Base-by-base conservation (phyloP, 1,140 invertebrate species). In the Neodiprion virginianus region DNA sequence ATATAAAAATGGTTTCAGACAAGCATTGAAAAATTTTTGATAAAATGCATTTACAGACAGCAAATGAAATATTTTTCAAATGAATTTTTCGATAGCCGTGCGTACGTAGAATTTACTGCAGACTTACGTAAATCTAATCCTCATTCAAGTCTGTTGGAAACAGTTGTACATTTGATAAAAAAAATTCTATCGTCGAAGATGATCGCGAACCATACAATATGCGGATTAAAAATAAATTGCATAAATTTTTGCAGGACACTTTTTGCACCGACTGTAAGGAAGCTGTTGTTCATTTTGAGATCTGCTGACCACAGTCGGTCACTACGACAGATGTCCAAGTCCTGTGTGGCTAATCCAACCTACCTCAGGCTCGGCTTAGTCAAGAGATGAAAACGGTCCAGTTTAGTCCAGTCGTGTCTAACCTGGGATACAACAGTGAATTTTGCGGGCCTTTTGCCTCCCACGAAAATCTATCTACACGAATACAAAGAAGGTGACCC, bases 221-320 rank as follows among this genome's bases (percentile, higher is more conserved):
- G 28, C 5, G 28, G 28, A 40, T 40, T 40, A 40, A 40, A 40
- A 40, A 40, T 40, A 40, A 40, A 40, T 40, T 40, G 28, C 1
- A 40, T 40, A 40, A 40, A 40, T 40, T 40, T 40, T 3, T 3
- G 28, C 28, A 40, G 28, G 28, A 40, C 28, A 61, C 53, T 61
- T 61, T 61, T 61, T 8, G 53, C 53, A 14, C 53, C 72, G 53
- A 78, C 78, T 75, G 71, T 72, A 49, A 78, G 74, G 8, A 61
- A 8, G 84, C 86, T 87, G 86, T 88, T 88, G 87, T 85, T 85
- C 86, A 87, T 77, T 88, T 87, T 47, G 79, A 81, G 80, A 88
- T 83, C 77, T 82, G 68, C 83, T 88, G 87, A 88, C 87, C 87
- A 87, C 47, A 74, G 85, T 87, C 85, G 83, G 72, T 83, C 86